These are phyloP conservation scores for Tragulus kanchil DNA, from an alignment of 2,113 vertebrate genomes.

Conservation along the genomic window DNA sequence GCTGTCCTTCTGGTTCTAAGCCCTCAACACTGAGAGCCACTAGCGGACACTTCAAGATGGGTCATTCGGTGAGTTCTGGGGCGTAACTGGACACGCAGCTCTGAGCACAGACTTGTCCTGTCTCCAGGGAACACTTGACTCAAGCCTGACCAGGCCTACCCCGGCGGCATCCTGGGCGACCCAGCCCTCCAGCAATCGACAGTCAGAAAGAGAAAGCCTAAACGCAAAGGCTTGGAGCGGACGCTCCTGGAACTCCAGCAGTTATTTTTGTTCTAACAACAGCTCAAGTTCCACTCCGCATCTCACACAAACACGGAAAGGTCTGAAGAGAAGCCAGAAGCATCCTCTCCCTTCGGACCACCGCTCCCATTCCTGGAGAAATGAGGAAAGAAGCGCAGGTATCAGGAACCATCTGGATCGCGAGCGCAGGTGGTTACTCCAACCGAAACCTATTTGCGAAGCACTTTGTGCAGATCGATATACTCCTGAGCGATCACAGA, in stretches of 20 bases:
- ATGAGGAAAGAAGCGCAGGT: background rate
- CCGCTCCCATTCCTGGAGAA: background rate
- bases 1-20: background rate
- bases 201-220: background rate
- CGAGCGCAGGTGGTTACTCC: background rate
- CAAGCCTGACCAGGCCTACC: background rate
- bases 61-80: background rate
- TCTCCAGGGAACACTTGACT: background rate
- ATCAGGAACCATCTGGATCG: background rate
- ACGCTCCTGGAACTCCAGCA: background rate
- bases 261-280: conserved; percentile 3
- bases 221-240: background rate
- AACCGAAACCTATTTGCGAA: background rate
- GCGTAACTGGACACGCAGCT: background rate
- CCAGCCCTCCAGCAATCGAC: background rate
- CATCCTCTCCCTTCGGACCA: background rate
- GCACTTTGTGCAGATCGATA: conserved; percentile 44
- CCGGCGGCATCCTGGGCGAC: background rate
- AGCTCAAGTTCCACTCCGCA: conserved; percentile 8
- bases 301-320: background rate
- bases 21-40: background rate
- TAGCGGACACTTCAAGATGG: background rate
- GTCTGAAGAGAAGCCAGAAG: conserved; percentile 28
- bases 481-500: background rate
- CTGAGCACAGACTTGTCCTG: background rate